Conservation (phyloP, 2,888 invertebrate genomes). For the Brachyopa scutellaris region DNA sequence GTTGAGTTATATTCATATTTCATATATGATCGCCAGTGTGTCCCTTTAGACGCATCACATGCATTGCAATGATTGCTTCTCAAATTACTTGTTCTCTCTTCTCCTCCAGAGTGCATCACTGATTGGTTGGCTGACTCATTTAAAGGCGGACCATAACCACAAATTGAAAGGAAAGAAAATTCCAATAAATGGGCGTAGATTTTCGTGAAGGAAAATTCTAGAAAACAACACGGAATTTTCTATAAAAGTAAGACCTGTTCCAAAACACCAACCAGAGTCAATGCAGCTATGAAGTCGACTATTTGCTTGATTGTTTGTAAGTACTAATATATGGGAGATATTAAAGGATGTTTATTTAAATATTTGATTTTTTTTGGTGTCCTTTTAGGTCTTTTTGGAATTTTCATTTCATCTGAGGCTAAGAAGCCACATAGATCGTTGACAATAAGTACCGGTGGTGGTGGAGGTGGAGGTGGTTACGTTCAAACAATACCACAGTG, state of each 20-base stretch:
- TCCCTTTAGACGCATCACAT: no score
- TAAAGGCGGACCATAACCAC: neutral
- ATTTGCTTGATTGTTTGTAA: conserved; percentile 48
- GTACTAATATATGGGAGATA: neutral
- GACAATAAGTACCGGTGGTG: neutral
- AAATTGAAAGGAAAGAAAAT: neutral
- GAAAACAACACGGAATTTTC: neutral
- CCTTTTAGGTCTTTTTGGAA: conserved; percentile 35
- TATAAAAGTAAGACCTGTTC: conserved; percentile 34
- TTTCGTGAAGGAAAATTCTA: neutral
- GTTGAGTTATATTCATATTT: no score
- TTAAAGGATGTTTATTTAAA: neutral
- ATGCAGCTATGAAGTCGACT: conserved; percentile 49
- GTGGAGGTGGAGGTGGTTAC: neutral
- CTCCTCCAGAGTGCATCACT: no score
- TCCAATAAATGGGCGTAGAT: neutral
- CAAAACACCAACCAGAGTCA: conserved; percentile 18
- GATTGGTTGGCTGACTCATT: neutral
- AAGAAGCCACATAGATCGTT: conserved; percentile 29
- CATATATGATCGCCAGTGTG: no score
- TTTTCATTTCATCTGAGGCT: conserved; percentile 24
- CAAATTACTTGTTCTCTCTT: no score
- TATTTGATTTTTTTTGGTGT: neutral
- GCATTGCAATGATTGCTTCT: no score
- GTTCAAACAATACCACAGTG: conserved; percentile 20